Evolutionary conservation across 1,140 invertebrate species (phyloP), one percentile per base, ranked within the genome.

Genomic region (Zelostemma sp.): DNA sequence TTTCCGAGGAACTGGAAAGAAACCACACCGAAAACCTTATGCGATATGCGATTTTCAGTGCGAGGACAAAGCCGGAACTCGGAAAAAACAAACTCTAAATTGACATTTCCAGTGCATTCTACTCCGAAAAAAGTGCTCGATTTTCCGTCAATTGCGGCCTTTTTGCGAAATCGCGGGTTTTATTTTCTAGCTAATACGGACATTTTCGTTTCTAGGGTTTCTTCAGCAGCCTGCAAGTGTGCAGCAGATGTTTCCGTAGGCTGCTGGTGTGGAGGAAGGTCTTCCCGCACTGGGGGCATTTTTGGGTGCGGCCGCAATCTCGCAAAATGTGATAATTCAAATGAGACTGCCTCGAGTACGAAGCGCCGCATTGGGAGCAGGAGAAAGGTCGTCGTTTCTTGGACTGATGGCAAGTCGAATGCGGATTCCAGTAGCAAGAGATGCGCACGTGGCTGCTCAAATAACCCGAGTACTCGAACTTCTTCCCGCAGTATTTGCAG

Each of bases 401-500:
- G 8, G 56, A 51, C 18, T 70, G 72, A 47, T 76, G 77, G 19
- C 72, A 80, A 1, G 56, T 70, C 0, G 79, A 74, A 0, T 53
- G 38, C 0, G 79, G 79, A 35, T 82, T 82, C 50, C 73, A 78
- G 31, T 81, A 80, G 57, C 80, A 82, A 8, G 74, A 71, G 6
- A 50, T 79, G 38, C 72, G 68, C 46, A 76, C 73, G 57, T 89
- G 88, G 1, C 82, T 84, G 9, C 81, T 86, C 31, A 89, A 67
- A 25, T 86, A 85, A 0, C 86, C 86, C 2, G 81, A 84, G 50
- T 86, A 81, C 50, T 83, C 86, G 74, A 86, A 88, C 41, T 85
- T 85, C 18, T 87, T 84, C 2, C 83, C 83, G 57, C 87, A 89
- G 5, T 86, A 84, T 6, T 80, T 75, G 61, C 87, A 88, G 17